Base-by-base conservation (phyloP, 2,888 invertebrate species). In the Drosophila basisetae region DNA sequence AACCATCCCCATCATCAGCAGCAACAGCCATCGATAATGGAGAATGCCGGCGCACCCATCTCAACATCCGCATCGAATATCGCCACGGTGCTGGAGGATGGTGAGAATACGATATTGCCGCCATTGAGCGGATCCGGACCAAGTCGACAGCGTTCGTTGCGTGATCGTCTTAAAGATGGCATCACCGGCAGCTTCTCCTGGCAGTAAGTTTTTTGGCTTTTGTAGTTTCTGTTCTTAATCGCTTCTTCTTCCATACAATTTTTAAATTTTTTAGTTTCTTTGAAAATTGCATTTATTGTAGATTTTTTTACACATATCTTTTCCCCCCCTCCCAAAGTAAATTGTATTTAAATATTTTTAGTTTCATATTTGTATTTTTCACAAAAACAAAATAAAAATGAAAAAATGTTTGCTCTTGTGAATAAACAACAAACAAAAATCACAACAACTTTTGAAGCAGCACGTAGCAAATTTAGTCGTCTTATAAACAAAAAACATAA, bases 121-220 rank as follows among this genome's bases (percentile, higher is more conserved):
- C 92, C 93, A 18, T 69, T 93, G 33, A 92, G 82, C 73, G 93
- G 93, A 22, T 90, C 94, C 62, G 94, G 94, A 83, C 96, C 96
- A 68, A 95, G 96, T 73, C 94, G 96, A 68, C 96, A 96, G 91
- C 95, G 96, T 76, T 96, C 96, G 62, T 94, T 96, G 87, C 96
- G 96, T 93, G 96, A 96, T 93, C 95, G 96, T 67, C 95, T 96
- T 62, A 95, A 96, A 92, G 96, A 96, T 80, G 96, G 96, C 91
- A 96, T 96, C 92, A 95, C 96, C 59, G 96, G 96, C 93, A 96
- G 96, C 90, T 96, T 96, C 92, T 95, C 95, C 91, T 96, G 96
- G 96, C 96, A 96, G 96, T 96, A 94, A 96, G 96, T 96, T 22
- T 25, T 47, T 47, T 52, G 41, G 39, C 69, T 41, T 62, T 33